Conservation (phyloP, 2,797 vertebrate species). For the Florisuga fusca region DNA sequence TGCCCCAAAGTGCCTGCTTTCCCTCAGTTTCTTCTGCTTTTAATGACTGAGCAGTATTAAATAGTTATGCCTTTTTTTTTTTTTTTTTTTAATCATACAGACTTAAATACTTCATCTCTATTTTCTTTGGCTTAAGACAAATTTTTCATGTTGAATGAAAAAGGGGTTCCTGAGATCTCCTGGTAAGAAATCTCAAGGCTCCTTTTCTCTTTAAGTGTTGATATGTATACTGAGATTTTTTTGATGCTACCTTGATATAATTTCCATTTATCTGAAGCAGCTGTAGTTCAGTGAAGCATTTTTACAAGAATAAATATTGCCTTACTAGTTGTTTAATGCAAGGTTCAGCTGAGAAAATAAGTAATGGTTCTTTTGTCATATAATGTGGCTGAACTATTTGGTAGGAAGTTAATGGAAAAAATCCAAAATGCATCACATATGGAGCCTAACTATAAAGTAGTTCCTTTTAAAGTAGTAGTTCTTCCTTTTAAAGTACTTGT, state of each 20-base stretch:
- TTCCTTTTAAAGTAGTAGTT: conserved; percentile 62
- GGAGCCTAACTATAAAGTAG: conserved; percentile 20
- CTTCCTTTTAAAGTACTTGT: conserved; percentile 62
- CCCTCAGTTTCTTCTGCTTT: not conserved
- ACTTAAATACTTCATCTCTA: not conserved
- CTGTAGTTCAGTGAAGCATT: not conserved
- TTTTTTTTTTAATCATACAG: not conserved
- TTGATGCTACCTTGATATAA: not conserved
- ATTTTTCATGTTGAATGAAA: not conserved
- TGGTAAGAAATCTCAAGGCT: not conserved
- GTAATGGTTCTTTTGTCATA: not conserved
- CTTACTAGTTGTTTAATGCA: not conserved
- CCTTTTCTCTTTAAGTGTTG: not conserved
- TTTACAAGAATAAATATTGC: conserved; percentile 26
- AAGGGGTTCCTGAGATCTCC: not conserved
- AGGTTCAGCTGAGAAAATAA: not conserved
- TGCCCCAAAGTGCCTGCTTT: not conserved
- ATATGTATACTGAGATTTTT: not conserved
- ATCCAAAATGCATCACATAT: conserved; percentile 2
- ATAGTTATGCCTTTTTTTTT: not conserved
- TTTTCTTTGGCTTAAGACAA: not conserved
- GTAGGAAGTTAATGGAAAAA: not conserved
- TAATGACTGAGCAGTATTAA: not conserved
- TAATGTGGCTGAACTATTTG: conserved; percentile 24
- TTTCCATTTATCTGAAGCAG: not conserved